Percentiles rank a stretch among this genome's conserved stretches.
Conservation (phyloP, 2,888 invertebrate genomes). For the Trypoxylon attenuatum region DNA sequence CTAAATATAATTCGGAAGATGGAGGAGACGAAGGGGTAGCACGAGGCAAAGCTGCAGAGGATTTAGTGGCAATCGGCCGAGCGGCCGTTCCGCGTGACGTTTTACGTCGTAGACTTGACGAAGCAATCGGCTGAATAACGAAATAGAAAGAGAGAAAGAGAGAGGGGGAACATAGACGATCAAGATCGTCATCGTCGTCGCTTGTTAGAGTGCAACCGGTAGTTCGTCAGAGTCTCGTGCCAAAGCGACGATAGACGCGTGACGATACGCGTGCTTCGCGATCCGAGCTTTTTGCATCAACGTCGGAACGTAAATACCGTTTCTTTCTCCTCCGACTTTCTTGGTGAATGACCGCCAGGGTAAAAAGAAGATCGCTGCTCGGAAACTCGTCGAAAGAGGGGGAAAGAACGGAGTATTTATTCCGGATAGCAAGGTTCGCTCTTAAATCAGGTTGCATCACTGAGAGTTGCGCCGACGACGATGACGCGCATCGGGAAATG, state of each 20-base stretch:
- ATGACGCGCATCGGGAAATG: no score
- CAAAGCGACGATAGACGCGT: slow-evolving; percentile 36
- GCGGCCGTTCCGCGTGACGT: slow-evolving; percentile 46
- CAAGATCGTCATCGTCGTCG: no score
- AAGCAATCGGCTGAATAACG: no score
- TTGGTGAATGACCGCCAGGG: slow-evolving; percentile 51
- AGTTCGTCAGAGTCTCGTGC: slow-evolving; percentile 24
- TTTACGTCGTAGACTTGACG: no score
- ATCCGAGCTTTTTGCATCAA: slow-evolving; percentile 35
- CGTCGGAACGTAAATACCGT: slow-evolving; percentile 45
- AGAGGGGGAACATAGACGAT: no score
- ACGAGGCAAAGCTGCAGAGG: no score
- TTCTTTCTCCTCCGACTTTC: slow-evolving; percentile 13
- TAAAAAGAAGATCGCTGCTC: background rate
- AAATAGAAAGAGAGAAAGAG: no score
- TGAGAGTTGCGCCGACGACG: background rate
- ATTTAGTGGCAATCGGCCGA: slow-evolving; percentile 32
- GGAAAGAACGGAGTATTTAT: background rate
- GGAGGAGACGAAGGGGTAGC: slow-evolving; percentile 28
- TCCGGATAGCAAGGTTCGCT: background rate
- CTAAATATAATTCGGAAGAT: slow-evolving; percentile 50
- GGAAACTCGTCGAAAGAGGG: background rate
- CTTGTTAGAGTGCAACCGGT: background rate
- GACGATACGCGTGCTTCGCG: slow-evolving; percentile 45
- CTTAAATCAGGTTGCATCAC: background rate